These are phyloP conservation scores for Prunella strophiata DNA, from an alignment of 2,797 vertebrate species.

Conservation along the genomic window DNA sequence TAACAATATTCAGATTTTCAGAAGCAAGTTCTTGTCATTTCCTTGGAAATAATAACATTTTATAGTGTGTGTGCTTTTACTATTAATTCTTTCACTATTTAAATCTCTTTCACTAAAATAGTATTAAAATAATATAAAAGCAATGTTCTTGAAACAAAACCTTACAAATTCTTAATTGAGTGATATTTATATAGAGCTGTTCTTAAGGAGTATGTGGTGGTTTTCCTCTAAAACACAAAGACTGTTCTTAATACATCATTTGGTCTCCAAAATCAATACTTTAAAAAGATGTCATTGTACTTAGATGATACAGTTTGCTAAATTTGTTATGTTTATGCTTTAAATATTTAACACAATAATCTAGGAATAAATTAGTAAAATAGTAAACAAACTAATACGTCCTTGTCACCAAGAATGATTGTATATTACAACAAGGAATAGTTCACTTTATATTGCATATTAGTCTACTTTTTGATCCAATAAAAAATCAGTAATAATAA, in stretches of 20 bases:
- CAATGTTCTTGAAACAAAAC: background rate
- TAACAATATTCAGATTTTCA: constrained; percentile 12
- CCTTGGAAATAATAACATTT: background rate
- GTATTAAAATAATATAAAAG: background rate
- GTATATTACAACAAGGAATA: background rate
- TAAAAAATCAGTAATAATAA: background rate
- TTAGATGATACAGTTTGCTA: background rate
- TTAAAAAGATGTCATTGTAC: background rate
- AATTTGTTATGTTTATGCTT: background rate
- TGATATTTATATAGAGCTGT: background rate
- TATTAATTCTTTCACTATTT: background rate
- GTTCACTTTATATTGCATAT: background rate
- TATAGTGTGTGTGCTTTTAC: accelerated
- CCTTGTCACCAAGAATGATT: background rate
- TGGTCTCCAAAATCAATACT: background rate
- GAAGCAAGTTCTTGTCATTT: background rate
- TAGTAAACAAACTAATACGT: background rate
- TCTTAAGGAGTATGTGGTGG: background rate
- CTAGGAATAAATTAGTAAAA: background rate
- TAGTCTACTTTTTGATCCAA: background rate
- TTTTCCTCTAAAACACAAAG: background rate
- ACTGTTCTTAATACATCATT: background rate
- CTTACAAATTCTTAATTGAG: background rate
- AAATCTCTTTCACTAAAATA: background rate
- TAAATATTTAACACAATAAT: background rate